Evolutionary conservation across 2,888 invertebrate species (phyloP), one percentile per base, ranked within the genome.

Genomic region (Dryobota labecula): DNA sequence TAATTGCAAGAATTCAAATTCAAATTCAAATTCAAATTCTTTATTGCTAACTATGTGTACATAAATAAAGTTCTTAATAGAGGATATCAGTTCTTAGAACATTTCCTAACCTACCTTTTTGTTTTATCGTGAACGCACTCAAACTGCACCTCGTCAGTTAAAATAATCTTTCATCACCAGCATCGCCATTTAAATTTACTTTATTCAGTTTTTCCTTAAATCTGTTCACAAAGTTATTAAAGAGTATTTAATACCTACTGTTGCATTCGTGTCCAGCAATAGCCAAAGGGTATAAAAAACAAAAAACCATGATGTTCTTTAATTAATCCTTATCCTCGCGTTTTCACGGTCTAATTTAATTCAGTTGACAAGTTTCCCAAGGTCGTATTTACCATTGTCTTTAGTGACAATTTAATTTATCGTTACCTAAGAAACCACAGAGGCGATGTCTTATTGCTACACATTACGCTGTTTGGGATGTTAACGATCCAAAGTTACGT

Each of bases 331-430:
- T 53, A 60, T 53, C 15, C 41, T 70, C 3, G 38, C n/a, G 41
- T 38, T 45, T 61, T 51, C 60, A 49, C 20, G 60, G 49, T 70
- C 43, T 49, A 5, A 49, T 61, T 47, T 76, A 18, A 66, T 75
- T 33, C n/a, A 49, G 9, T 18, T 30, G 24, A 38, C n/a, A 47
- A 56, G 43, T n/a, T 30, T 13, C 2, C 2, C 36, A 49, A 61
- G 41, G 71, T 47, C 20, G 70, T 51, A n/a, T 47, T 41, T 24
- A 30, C 43, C 36, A 57, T 76, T 73, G 49, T 73, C 43, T 73
- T 76, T 2, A 13, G 24, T 13, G 78, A 45, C 60, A 58, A 70
- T 56, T 61, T 70, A 74, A 70, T 70, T 56, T 36, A 61, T 56
- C 24, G 27, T 43, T 49, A 24, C 2, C 18, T 58, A 20, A 7